A percentile compares a stretch with the other conserved stretches of the same genome.
These are phyloP conservation scores for Achroia grisella DNA, from an alignment of 1,140 invertebrate species.

Conservation along the genomic window DNA sequence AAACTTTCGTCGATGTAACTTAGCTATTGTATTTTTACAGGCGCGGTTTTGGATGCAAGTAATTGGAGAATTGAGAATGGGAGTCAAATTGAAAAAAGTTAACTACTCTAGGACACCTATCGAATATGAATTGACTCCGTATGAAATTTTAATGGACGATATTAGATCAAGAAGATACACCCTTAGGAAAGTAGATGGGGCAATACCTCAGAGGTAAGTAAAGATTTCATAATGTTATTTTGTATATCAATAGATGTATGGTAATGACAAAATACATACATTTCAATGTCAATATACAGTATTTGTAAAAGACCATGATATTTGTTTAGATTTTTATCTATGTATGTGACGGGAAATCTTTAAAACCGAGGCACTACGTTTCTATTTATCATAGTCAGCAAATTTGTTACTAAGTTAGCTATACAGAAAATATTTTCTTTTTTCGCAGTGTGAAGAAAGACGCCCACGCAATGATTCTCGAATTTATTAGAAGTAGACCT, in stretches of 20 bases:
- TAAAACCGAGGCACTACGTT: too few species aligned
- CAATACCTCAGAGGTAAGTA: slow-evolving; percentile 80
- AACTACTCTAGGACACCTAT: slow-evolving; percentile 80
- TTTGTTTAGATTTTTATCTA: too few species aligned
- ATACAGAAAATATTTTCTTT: too few species aligned
- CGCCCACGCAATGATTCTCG: slow-evolving; percentile 94
- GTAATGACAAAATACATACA: too few species aligned
- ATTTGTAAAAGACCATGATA: background rate
- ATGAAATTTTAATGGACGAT: slow-evolving; percentile 97
- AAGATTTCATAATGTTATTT: background rate
- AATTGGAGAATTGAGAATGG: slow-evolving; percentile 85
- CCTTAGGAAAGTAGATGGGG: slow-evolving; percentile 87
- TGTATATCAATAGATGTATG: background rate
- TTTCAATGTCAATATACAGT: too few species aligned
- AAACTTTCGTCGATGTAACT: slow-evolving; percentile 7
- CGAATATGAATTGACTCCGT: slow-evolving; percentile 97
- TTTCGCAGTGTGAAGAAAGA: slow-evolving; percentile 88
- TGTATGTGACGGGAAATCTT: too few species aligned
- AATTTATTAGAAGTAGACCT: slow-evolving; percentile 96
- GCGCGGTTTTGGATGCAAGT: slow-evolving; percentile 98
- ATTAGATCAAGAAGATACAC: slow-evolving; percentile 92
- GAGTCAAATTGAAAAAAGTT: slow-evolving; percentile 95
- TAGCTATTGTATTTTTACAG: slow-evolving; percentile 69
- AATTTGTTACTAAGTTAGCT: too few species aligned
- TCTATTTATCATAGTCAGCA: too few species aligned